phyloP scores from a whole-genome alignment of 2,888 invertebrate species.

The Caenorhabditis wallacei region DNA sequence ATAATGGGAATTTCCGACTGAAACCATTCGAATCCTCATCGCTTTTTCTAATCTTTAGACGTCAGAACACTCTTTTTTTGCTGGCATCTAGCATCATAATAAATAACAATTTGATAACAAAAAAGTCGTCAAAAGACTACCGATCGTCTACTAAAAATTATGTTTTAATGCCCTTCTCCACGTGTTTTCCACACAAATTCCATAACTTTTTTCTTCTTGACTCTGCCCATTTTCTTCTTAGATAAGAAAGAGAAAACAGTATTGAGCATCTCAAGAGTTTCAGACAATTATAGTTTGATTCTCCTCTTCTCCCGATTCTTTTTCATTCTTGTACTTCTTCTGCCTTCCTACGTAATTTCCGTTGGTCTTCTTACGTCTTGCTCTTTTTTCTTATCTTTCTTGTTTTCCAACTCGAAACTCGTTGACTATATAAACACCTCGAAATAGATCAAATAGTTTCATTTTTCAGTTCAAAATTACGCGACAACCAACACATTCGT shows the following conservation, averaged over 20 bases:
- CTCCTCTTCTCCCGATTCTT: background rate
- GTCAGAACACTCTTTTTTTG: conserved; percentile 13
- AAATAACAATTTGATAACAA: conserved; percentile 9
- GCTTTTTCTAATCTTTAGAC: conserved; percentile 13
- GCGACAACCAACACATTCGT: conserved; percentile 48
- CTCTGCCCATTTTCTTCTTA: conserved; percentile 6
- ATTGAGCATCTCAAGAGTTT: conserved; percentile 27
- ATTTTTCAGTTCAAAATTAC: conserved; percentile 52
- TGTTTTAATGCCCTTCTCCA: background rate
- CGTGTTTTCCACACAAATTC: conserved; percentile 18
- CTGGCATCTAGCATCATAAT: conserved; percentile 24
- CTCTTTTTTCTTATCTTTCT: conserved; percentile 29
- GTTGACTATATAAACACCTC: conserved; percentile 14
- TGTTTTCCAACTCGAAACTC: conserved; percentile 31
- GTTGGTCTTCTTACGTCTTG: conserved; percentile 28
- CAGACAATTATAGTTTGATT: conserved; percentile 37
- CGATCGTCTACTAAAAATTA: conserved; percentile 13
- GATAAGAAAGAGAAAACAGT: conserved; percentile 7
- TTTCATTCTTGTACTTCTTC: background rate
- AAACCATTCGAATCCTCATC: conserved; percentile 2
- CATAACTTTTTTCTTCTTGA: background rate
- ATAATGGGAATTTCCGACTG: background rate
- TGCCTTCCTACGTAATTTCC: conserved; percentile 28
- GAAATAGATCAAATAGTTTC: background rate
- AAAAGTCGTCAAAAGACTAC: conserved; percentile 16